Percentiles rank a stretch among this genome's conserved stretches.
phyloP scores from a whole-genome alignment of 2,797 vertebrate genomes.

The Phrynocephalus vlangalii region DNA sequence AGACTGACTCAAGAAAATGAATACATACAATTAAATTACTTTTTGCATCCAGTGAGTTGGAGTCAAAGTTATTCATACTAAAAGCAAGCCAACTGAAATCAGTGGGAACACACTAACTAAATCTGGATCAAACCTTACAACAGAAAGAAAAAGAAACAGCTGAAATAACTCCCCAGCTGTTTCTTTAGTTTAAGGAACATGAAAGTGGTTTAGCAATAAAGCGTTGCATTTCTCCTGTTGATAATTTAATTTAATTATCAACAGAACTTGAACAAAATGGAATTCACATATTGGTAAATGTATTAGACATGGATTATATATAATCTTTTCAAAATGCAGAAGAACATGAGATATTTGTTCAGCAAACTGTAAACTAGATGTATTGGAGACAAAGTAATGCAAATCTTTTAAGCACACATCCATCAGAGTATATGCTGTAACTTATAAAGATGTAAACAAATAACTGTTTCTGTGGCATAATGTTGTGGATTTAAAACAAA shows the following conservation, averaged over 20 bases:
- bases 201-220: background rate
- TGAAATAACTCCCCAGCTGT: conserved; percentile 14
- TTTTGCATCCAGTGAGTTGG: background rate
- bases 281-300: conserved; percentile 33
- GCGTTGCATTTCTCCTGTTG: background rate
- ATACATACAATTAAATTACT: background rate
- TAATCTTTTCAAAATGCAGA: conserved; percentile 38
- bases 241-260: conserved; percentile 20
- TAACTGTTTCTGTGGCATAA: conserved; percentile 37
- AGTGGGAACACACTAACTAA: background rate
- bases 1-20: background rate
- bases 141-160: background rate
- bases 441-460: conserved; percentile 39
- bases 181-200: background rate
- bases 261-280: conserved; percentile 20
- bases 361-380: conserved; percentile 41
- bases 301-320: conserved; percentile 40
- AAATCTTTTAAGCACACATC: conserved; percentile 40
- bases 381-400: conserved; percentile 23
- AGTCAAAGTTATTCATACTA: background rate
- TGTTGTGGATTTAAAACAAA: background rate
- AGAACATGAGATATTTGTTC: conserved; percentile 36
- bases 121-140: background rate
- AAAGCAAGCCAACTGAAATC: background rate
- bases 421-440: conserved; percentile 37